Conservation (phyloP, 2,113 vertebrate species). For the Colossoma macropomum region DNA sequence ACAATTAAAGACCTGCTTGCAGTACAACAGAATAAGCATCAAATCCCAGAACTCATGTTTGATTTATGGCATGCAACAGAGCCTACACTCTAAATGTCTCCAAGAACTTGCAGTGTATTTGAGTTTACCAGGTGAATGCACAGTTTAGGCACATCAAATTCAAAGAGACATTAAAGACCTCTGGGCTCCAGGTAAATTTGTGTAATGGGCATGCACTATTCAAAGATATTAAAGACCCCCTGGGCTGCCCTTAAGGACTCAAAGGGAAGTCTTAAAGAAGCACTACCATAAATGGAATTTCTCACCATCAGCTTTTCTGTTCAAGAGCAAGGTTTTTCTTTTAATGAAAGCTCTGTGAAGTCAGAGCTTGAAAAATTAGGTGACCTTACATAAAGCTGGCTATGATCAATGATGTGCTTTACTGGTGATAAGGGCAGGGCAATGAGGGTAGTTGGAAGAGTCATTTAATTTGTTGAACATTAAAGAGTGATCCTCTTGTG, state of each 20-base stretch:
- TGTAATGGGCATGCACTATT: not conserved
- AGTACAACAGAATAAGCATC: not conserved
- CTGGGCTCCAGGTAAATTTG: not conserved
- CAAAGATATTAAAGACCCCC: not conserved
- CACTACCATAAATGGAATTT: not conserved
- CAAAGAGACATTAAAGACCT: not conserved
- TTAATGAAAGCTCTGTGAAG: not conserved
- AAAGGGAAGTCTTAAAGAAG: not conserved
- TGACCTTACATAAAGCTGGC: not conserved
- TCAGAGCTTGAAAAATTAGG: not conserved
- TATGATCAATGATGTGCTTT: not conserved
- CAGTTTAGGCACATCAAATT: no score
- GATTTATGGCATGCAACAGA: conserved; percentile 8
- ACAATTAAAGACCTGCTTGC: not conserved
- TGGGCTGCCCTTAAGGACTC: not conserved
- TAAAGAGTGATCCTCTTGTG: not conserved
- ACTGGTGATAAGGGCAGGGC: not conserved
- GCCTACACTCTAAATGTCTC: conserved; percentile 17
- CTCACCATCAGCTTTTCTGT: not conserved
- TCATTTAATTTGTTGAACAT: not conserved
- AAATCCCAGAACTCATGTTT: conserved; percentile 23
- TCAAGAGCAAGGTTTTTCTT: not conserved
- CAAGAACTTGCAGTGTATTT: not conserved
- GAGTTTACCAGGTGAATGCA: not conserved
- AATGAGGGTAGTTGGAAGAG: not conserved